Conservation (phyloP, 2,888 invertebrate genomes). For the Nudaria mundana region DNA sequence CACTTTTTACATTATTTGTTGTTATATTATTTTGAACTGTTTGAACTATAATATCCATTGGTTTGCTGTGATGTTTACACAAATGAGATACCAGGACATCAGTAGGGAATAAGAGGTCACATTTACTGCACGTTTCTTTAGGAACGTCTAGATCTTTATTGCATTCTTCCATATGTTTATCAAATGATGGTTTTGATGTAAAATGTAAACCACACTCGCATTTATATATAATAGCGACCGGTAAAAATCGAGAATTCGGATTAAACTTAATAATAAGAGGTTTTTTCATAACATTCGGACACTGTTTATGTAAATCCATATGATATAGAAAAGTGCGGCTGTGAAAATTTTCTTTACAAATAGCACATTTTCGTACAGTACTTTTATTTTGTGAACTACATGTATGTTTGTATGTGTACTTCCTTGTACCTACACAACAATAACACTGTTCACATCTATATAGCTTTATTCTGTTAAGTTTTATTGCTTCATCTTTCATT, state of each 20-base stretch:
- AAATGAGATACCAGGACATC: constrained; percentile 40
- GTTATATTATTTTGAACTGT: constrained; percentile 7
- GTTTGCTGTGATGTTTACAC: constrained; percentile 40
- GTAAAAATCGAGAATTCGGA: neutral
- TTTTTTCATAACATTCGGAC: constrained; percentile 1
- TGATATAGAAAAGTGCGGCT: neutral
- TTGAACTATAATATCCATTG: constrained; percentile 11
- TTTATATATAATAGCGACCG: constrained; percentile 27
- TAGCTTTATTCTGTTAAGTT: constrained; percentile 2
- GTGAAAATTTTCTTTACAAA: constrained; percentile 6
- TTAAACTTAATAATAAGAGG: constrained; percentile 1
- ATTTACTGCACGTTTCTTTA: constrained; percentile 44
- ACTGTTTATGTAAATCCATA: constrained; percentile 1
- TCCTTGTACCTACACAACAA: constrained; percentile 9
- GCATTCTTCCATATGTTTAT: constrained; percentile 34
- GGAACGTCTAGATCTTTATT: constrained; percentile 14
- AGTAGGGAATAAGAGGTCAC: constrained; percentile 38
- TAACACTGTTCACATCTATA: constrained; percentile 15
- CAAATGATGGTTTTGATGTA: constrained; percentile 29
- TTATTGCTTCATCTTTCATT: neutral
- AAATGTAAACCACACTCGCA: constrained; percentile 46
- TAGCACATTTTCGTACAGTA: neutral
- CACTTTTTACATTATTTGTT: constrained; percentile 4
- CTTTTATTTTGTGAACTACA: neutral
- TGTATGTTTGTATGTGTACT: neutral